These are phyloP conservation scores for Netelia melanura DNA, from an alignment of 2,888 invertebrate species.

Conservation along the genomic window DNA sequence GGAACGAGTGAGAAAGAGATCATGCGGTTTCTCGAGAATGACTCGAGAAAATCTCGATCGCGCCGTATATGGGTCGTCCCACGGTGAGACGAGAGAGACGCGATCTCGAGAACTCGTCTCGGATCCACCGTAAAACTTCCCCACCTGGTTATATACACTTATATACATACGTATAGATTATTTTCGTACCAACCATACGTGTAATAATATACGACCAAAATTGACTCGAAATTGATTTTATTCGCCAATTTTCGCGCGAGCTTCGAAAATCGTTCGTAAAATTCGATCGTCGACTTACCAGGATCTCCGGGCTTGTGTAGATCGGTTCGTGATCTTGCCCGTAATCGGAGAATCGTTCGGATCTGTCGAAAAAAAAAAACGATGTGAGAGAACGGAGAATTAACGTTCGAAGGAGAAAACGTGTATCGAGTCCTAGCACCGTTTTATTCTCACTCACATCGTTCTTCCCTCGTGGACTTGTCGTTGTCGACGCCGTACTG, in stretches of 20 bases:
- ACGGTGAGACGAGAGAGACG: slow-evolving; percentile 62
- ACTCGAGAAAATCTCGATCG: slow-evolving; percentile 67
- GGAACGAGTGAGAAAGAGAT: slow-evolving; percentile 3
- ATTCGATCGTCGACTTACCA: too few relatives aligned
- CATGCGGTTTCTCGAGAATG: slow-evolving; percentile 62
- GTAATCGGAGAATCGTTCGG: slow-evolving; percentile 58
- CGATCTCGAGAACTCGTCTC: slow-evolving; percentile 59
- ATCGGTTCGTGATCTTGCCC: slow-evolving; percentile 52
- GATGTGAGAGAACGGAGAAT: slow-evolving; percentile 30
- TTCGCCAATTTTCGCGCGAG: slow-evolving; percentile 47
- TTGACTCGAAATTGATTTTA: slow-evolving; percentile 50
- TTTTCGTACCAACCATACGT: slow-evolving; percentile 15
- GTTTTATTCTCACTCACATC: slow-evolving; percentile 18
- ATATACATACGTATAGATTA: slow-evolving; percentile 8
- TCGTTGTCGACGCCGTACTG: slow-evolving; percentile 2
- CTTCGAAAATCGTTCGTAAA: neutral
- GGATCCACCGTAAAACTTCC: slow-evolving; percentile 29
- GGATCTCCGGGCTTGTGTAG: neutral
- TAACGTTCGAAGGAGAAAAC: slow-evolving; percentile 47
- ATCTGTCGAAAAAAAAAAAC: slow-evolving; percentile 31
- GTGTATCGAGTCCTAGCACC: slow-evolving; percentile 40
- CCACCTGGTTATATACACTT: slow-evolving; percentile 14
- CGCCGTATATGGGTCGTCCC: slow-evolving; percentile 68
- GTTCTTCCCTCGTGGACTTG: slow-evolving; percentile 41
- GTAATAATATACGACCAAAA: slow-evolving; percentile 43